phyloP scores from a whole-genome alignment of 2,888 invertebrate species.

The Aricia artaxerxes region DNA sequence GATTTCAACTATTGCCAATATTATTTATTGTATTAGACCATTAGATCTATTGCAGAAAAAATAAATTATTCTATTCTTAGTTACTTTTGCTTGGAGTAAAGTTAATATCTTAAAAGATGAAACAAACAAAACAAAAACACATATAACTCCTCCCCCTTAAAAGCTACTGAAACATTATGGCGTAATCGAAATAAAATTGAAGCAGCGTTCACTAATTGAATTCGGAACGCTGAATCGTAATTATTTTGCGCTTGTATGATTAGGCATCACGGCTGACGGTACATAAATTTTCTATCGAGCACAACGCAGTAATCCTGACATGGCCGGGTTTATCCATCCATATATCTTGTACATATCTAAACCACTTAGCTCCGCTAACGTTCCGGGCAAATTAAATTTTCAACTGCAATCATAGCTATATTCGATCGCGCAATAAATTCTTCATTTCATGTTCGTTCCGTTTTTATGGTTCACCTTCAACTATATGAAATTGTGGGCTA shows the following conservation, averaged over 20 bases:
- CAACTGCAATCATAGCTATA: constrained; percentile 16
- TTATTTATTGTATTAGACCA: no score
- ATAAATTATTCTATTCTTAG: no score
- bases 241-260: constrained; percentile 23
- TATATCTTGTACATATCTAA: constrained; percentile 51
- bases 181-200: background rate
- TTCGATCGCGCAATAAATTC: constrained; percentile 2
- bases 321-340: constrained; percentile 58
- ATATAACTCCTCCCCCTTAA: background rate
- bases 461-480: background rate
- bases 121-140: background rate
- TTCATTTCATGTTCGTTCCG: background rate
- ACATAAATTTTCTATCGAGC: constrained; percentile 45
- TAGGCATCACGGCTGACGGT: constrained; percentile 31
- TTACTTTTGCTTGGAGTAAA: no score
- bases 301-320: constrained; percentile 50
- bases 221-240: constrained; percentile 1
- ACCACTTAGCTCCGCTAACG: constrained; percentile 27
- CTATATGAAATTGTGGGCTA: background rate
- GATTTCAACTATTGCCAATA: no score
- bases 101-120: no score
- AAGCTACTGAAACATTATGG: background rate
- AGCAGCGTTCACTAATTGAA: background rate
- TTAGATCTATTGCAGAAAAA: no score
- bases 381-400: constrained; percentile 22